These are phyloP conservation scores for Bugulina stolonifera DNA, from an alignment of 2,888 invertebrate genomes.

Conservation along the genomic window DNA sequence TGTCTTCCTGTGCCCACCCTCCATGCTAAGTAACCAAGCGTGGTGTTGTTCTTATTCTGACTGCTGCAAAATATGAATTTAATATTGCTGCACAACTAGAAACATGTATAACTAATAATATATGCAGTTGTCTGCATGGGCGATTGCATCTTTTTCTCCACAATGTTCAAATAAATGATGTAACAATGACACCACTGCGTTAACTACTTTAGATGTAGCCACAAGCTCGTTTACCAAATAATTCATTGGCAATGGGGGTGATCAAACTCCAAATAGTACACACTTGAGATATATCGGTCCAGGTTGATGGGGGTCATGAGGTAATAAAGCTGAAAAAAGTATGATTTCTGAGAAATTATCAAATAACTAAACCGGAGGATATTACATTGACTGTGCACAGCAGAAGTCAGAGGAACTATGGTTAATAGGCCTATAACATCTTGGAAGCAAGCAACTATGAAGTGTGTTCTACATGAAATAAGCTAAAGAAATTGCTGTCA, in stretches of 20 bases:
- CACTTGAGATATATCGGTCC: slow-evolving; percentile 35
- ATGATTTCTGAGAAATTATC: too few species aligned
- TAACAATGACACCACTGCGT: slow-evolving; percentile 30
- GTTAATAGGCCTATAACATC: too few species aligned
- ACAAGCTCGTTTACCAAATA: slow-evolving; percentile 34
- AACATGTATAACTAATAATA: too few species aligned
- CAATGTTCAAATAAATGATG: slow-evolving; percentile 32
- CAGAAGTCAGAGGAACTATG: too few species aligned
- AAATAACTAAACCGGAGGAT: too few species aligned
- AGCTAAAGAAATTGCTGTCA: too few species aligned
- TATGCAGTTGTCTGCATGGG: slow-evolving; percentile 33
- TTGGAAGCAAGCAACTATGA: too few species aligned
- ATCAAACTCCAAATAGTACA: slow-evolving; percentile 32
- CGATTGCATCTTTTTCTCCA: slow-evolving; percentile 30
- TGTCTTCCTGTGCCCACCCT: too few species aligned
- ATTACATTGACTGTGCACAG: too few species aligned
- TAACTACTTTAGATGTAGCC: slow-evolving; percentile 31
- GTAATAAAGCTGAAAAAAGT: slow-evolving; percentile 30
- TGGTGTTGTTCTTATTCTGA: not conserved
- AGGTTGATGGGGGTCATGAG: slow-evolving; percentile 33
- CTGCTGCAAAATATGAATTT: not conserved
- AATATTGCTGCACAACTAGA: not conserved
- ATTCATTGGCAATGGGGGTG: slow-evolving; percentile 28
- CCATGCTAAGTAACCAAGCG: too few species aligned
- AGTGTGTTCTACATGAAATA: too few species aligned